These are phyloP conservation scores for Danio jaintianensis DNA, from an alignment of 2,797 vertebrate species.

Conservation along the genomic window DNA sequence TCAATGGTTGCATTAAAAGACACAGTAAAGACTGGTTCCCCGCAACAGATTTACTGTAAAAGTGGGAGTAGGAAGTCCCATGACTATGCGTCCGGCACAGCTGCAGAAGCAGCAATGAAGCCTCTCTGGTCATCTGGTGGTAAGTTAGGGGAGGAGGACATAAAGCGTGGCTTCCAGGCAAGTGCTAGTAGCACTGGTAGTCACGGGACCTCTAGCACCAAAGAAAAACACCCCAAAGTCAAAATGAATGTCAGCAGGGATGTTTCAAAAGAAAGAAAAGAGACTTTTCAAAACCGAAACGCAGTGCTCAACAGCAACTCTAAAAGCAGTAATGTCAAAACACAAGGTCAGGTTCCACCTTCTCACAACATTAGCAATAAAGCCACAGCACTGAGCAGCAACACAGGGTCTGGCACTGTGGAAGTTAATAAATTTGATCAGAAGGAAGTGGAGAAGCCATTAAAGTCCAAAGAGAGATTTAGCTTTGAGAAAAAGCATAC, in stretches of 20 bases:
- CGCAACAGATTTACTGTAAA: slow-evolving; percentile 73
- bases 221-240: slow-evolving; percentile 83
- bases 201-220: slow-evolving; percentile 71
- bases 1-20: slow-evolving; percentile 61
- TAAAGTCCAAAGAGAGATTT: slow-evolving; percentile 78
- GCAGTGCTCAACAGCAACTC: slow-evolving; percentile 72
- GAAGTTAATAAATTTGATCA: slow-evolving; percentile 74
- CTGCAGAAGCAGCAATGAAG: slow-evolving; percentile 70
- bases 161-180: slow-evolving; percentile 73
- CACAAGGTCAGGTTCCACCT: slow-evolving; percentile 63
- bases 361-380: slow-evolving; percentile 73
- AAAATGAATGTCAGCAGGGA: slow-evolving; percentile 75
- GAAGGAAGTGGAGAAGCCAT: slow-evolving; percentile 78
- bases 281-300: slow-evolving; percentile 75
- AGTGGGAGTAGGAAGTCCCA: slow-evolving; percentile 74
- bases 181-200: slow-evolving; percentile 61
- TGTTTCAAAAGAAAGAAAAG: slow-evolving; percentile 78
- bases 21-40: slow-evolving; percentile 71
- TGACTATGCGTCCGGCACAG: slow-evolving; percentile 70
- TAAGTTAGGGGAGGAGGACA: slow-evolving; percentile 70
- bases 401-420: slow-evolving; percentile 71
- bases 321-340: slow-evolving; percentile 65
- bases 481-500: slow-evolving; percentile 74
- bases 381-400: slow-evolving; percentile 69
- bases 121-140: slow-evolving; percentile 73